These are phyloP conservation scores for Falcunculus frontatus DNA, from an alignment of 2,113 vertebrate genomes.

Conservation along the genomic window DNA sequence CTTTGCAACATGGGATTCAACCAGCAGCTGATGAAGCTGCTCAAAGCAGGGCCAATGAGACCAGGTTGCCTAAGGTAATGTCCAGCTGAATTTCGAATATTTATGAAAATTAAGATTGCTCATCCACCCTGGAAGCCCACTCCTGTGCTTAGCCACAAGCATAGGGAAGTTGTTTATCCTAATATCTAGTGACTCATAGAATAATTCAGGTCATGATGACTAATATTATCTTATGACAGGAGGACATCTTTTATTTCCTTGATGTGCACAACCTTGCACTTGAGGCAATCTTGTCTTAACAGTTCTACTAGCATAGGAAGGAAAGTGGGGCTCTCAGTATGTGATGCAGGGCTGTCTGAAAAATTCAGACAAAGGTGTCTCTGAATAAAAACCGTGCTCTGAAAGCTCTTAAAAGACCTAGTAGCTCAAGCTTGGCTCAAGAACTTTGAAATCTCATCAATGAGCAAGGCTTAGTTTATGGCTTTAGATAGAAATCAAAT, in stretches of 20 bases:
- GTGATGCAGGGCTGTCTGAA: neutral
- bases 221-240: neutral
- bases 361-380: neutral
- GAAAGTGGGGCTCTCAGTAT: neutral
- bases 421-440: neutral
- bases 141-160: neutral
- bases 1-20: neutral
- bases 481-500: slow-evolving; percentile 25
- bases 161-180: neutral
- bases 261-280: neutral
- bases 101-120: neutral
- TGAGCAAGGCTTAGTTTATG: neutral
- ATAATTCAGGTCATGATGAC: neutral
- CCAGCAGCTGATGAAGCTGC: neutral
- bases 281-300: accelerated
- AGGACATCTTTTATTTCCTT: neutral
- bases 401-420: neutral
- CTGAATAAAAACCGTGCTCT: neutral
- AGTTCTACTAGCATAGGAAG: neutral
- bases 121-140: neutral
- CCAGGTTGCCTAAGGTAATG: neutral
- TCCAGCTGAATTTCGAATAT: neutral
- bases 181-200: neutral
- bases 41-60: neutral
- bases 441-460: neutral